phyloP scores from a whole-genome alignment of 2,888 invertebrate species.

The Callinectes sapidus region DNA sequence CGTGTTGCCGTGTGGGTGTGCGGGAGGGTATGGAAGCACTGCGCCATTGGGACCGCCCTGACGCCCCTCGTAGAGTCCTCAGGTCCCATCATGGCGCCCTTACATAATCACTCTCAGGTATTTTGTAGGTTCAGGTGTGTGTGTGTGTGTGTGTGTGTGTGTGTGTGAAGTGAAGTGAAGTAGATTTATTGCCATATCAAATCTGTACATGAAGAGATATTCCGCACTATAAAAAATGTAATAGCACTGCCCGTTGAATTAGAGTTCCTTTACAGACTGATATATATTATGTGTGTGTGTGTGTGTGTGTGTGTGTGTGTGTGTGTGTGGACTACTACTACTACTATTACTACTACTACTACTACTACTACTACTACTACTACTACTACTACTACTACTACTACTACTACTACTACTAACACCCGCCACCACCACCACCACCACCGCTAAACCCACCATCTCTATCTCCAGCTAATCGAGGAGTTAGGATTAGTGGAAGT shows the following conservation, averaged over 20 bases:
- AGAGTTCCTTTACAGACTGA: too few relatives aligned
- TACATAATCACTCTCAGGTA: conserved; percentile 61
- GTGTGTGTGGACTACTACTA: not conserved
- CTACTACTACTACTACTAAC: not conserved
- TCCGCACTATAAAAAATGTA: too few relatives aligned
- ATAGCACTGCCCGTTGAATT: too few relatives aligned
- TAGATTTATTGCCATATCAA: too few relatives aligned
- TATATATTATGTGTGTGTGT: not conserved
- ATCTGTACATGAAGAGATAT: too few relatives aligned
- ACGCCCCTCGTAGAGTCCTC: conserved; percentile 29
- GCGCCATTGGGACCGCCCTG: conserved; percentile 55
- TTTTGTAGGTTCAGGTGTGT: not conserved
- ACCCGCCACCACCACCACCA: too few relatives aligned
- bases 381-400: conserved; percentile 24
- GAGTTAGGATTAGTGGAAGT: conserved; percentile 59
- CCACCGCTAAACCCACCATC: not conserved
- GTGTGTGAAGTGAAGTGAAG: too few relatives aligned
- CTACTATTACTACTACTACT: conserved; percentile 41
- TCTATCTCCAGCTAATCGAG: conserved; percentile 46
- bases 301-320: not conserved
- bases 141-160: not conserved
- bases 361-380: conserved; percentile 43
- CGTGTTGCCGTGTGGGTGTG: conserved; percentile 64
- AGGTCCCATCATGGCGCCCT: conserved; percentile 33
- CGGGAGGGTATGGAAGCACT: conserved; percentile 57